Conservation (phyloP, 1,140 invertebrate genomes). For the Aphelenchoides fujianensis region DNA sequence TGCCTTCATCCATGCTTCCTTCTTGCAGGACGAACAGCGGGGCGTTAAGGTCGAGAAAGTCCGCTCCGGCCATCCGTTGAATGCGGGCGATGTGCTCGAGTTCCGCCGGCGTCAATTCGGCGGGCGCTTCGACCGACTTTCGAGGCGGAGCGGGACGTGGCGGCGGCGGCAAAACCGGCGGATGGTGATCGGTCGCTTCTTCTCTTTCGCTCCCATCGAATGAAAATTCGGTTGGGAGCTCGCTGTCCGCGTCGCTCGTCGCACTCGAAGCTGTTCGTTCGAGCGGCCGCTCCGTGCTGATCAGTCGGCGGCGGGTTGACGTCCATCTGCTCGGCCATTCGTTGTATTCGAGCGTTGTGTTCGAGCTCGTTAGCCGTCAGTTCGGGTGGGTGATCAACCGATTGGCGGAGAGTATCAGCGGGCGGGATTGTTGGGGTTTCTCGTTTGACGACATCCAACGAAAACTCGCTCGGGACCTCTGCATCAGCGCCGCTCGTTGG, state of each 20-base stretch:
- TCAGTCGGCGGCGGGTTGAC: slow-evolving; percentile 5
- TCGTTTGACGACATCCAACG: slow-evolving; percentile 14
- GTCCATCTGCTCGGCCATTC: slow-evolving; percentile 24
- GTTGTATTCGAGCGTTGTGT: slow-evolving; percentile 37
- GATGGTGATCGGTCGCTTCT: too few species aligned
- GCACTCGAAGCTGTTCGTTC: too few species aligned
- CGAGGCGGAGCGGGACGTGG: too few species aligned
- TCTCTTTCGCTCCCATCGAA: slow-evolving; percentile 19
- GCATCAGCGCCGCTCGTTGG: slow-evolving; percentile 14
- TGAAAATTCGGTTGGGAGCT: neutral
- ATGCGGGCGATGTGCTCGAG: slow-evolving; percentile 37
- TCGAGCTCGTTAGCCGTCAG: slow-evolving; percentile 42
- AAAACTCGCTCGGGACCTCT: neutral
- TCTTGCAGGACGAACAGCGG: neutral
- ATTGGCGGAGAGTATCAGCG: neutral
- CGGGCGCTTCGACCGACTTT: too few species aligned
- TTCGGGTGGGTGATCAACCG: neutral
- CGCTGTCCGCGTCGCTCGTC: too few species aligned
- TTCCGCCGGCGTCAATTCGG: slow-evolving; percentile 45
- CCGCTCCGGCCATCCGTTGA: slow-evolving; percentile 18
- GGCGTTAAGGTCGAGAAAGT: neutral
- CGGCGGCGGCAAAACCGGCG: too few species aligned
- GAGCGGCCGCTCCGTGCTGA: neutral
- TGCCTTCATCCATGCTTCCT: too few species aligned
- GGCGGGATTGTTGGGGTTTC: neutral